phyloP scores from a whole-genome alignment of 2,113 vertebrate species.

The Ageneiosus marmoratus region DNA sequence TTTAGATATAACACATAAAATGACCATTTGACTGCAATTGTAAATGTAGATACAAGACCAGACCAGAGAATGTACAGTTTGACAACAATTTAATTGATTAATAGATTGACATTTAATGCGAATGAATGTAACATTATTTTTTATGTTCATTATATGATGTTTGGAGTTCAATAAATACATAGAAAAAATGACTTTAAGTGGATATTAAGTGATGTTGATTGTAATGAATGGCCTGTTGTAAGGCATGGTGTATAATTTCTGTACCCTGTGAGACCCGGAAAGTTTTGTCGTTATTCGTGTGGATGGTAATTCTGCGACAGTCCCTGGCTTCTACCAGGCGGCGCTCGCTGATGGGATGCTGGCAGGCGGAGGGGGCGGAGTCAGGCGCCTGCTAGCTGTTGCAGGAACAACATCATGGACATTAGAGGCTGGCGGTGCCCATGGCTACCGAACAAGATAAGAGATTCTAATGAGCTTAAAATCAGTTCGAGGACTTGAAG shows the following conservation, averaged over 20 bases:
- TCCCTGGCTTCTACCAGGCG: slow-evolving; percentile 60
- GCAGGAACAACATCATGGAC: slow-evolving; percentile 58
- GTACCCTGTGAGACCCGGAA: background rate
- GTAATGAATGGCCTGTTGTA: background rate
- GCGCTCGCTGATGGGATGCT: slow-evolving; percentile 53
- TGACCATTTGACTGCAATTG: background rate
- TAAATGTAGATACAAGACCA: background rate
- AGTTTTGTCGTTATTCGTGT: too few species aligned
- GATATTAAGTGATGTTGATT: background rate
- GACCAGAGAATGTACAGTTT: background rate
- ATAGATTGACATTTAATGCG: background rate
- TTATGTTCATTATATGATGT: background rate
- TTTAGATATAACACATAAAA: background rate
- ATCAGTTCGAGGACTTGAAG: slow-evolving; percentile 20
- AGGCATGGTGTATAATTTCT: background rate
- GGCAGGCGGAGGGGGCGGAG: background rate
- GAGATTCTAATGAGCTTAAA: background rate
- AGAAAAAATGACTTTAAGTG: background rate
- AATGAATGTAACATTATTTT: background rate
- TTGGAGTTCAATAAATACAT: background rate
- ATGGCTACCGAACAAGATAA: slow-evolving; percentile 23
- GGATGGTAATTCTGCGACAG: slow-evolving; percentile 50
- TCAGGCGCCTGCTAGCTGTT: slow-evolving; percentile 37
- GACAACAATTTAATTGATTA: too few species aligned
- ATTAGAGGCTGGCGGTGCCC: slow-evolving; percentile 38